phyloP scores from a whole-genome alignment of 2,797 vertebrate genomes.

The Rhinichthys osculus region DNA sequence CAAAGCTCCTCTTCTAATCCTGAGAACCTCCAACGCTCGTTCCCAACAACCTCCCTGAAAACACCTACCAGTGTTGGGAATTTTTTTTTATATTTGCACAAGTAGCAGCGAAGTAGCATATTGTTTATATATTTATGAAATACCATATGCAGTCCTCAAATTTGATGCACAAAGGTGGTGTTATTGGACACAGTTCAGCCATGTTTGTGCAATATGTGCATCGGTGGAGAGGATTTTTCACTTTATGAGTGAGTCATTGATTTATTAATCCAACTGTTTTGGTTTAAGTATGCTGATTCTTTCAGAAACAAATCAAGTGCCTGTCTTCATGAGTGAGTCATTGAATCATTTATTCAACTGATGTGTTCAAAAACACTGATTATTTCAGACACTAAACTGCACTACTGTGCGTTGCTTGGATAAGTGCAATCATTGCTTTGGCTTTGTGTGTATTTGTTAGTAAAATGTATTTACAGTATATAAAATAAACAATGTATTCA shows the following conservation, averaged over 20 bases:
- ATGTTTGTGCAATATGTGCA: not conserved
- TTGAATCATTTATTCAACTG: not conserved
- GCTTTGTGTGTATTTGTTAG: not conserved
- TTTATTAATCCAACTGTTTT: not conserved
- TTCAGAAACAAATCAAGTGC: not conserved
- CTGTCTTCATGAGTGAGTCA: not conserved
- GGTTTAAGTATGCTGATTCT: not conserved
- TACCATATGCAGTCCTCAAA: not conserved
- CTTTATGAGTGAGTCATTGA: not conserved
- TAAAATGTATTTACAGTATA: not conserved
- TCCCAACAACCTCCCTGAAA: slow-evolving; percentile 2
- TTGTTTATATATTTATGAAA: no score
- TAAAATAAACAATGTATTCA: not conserved
- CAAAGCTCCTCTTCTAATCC: slow-evolving; percentile 27
- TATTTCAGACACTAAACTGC: not conserved
- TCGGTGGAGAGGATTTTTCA: not conserved
- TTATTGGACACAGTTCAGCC: not conserved
- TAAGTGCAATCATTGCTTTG: not conserved
- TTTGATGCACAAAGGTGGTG: not conserved
- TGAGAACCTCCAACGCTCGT: slow-evolving; percentile 16
- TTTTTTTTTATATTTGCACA: no score
- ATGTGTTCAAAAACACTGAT: not conserved
- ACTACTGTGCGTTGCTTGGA: no score
- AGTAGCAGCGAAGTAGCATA: no score
- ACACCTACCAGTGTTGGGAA: not conserved